A percentile compares a stretch with the other conserved stretches of the same genome.
Evolutionary conservation across 2,888 invertebrate species (phyloP).

Genomic region (Coelopa pilipes): DNA sequence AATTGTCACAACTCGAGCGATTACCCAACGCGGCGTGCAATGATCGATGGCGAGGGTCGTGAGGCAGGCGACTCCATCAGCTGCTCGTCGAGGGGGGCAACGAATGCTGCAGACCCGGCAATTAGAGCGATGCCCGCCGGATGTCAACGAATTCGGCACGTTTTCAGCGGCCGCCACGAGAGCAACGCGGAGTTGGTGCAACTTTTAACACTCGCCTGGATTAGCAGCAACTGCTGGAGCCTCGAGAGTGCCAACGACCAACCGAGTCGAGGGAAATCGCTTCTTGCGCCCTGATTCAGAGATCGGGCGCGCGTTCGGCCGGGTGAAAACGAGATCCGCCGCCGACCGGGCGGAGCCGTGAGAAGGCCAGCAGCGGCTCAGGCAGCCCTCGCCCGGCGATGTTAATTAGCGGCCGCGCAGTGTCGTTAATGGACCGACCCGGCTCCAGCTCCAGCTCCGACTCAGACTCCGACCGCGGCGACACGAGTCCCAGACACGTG

Average conservation of each 20-base stretch:
- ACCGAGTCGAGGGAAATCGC: background rate
- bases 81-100: background rate
- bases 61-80: background rate
- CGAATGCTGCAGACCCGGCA: background rate
- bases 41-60: background rate
- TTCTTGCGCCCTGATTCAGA: no score
- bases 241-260: background rate
- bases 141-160: background rate
- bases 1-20: constrained; percentile 24
- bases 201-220: no score
- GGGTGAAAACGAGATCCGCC: background rate
- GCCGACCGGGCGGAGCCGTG: background rate
- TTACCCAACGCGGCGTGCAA: background rate
- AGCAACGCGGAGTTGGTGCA: no score
- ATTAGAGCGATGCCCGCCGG: background rate
- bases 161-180: no score
- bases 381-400: constrained; percentile 32
- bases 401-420: constrained; percentile 36
- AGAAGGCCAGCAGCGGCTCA: constrained; percentile 3
- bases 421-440: no score
- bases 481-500: no score
- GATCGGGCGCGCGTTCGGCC: no score
- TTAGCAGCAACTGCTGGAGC: background rate
- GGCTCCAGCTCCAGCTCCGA: no score
- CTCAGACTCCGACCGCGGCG: no score